phyloP scores from a whole-genome alignment of 2,797 vertebrate genomes.

The Chiroxiphia lanceolata region DNA sequence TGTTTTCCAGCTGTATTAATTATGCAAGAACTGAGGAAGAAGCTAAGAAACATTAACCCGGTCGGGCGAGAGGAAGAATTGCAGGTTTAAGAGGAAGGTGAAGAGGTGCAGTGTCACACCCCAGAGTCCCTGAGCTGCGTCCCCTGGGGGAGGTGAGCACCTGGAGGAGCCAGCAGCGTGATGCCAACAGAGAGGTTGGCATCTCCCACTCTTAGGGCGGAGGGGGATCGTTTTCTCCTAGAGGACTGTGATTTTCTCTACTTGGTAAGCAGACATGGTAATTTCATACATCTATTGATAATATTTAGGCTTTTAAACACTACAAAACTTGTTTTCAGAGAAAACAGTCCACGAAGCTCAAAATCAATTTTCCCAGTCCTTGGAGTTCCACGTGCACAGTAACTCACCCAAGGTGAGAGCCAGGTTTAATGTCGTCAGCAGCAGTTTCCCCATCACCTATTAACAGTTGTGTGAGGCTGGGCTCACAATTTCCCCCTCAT shows the following conservation, averaged over 20 bases:
- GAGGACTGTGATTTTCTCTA: not conserved
- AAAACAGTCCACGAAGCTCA: not conserved
- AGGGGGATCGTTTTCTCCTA: not conserved
- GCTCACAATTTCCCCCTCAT: constrained; percentile 4
- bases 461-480: not conserved
- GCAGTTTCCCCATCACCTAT: not conserved
- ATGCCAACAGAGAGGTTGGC: not conserved
- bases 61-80: not conserved
- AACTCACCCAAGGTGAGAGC: not conserved
- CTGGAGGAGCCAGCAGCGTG: rapidly evolving
- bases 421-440: not conserved
- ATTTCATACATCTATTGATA: not conserved
- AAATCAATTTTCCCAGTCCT: not conserved
- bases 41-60: not conserved
- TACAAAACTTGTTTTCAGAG: not conserved
- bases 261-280: not conserved
- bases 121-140: not conserved
- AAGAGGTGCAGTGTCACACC: not conserved
- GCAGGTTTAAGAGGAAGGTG: not conserved
- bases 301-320: not conserved
- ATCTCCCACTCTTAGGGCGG: not conserved
- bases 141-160: not conserved
- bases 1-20: not conserved
- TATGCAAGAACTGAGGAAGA: not conserved
- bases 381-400: not conserved